Conservation (phyloP, 2,797 vertebrate genomes). For the Syngnathus acus region DNA sequence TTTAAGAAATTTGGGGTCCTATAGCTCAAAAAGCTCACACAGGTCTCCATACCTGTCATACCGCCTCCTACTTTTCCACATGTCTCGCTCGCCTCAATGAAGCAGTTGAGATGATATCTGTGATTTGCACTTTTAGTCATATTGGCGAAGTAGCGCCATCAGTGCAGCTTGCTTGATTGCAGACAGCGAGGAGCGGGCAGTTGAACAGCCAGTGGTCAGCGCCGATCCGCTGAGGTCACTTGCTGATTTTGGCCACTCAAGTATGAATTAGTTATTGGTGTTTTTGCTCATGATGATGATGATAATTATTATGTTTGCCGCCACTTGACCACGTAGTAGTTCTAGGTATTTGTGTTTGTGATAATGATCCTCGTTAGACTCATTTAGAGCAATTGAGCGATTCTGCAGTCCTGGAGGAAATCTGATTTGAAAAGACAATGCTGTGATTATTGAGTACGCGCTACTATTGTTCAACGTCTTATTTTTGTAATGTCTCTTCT, state of each 20-base stretch:
- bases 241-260: conserved; percentile 29
- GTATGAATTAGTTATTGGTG: conserved; percentile 29
- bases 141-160: conserved; percentile 44
- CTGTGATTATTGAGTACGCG: conserved; percentile 46
- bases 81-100: conserved; percentile 31
- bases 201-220: conserved; percentile 45
- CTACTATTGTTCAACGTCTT: conserved; percentile 26
- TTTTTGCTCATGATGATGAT: conserved; percentile 5
- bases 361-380: conserved; percentile 36
- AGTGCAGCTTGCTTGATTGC: conserved; percentile 18
- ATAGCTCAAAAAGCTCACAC: too few species aligned
- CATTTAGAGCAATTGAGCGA: conserved; percentile 34
- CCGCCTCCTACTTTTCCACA: conserved; percentile 33
- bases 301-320: not conserved
- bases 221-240: conserved; percentile 37
- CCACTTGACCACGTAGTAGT: conserved; percentile 25
- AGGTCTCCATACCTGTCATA: conserved; percentile 16
- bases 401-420: conserved; percentile 27
- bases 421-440: conserved; percentile 36
- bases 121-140: conserved; percentile 49
- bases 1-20: too few species aligned
- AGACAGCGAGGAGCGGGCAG: conserved; percentile 15
- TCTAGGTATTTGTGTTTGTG: conserved; percentile 37
- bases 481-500: conserved; percentile 50
- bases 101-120: conserved; percentile 45